Evolutionary conservation across 2,797 vertebrate genomes (phyloP).

Genomic region (Ptychobarbus kaznakovi): DNA sequence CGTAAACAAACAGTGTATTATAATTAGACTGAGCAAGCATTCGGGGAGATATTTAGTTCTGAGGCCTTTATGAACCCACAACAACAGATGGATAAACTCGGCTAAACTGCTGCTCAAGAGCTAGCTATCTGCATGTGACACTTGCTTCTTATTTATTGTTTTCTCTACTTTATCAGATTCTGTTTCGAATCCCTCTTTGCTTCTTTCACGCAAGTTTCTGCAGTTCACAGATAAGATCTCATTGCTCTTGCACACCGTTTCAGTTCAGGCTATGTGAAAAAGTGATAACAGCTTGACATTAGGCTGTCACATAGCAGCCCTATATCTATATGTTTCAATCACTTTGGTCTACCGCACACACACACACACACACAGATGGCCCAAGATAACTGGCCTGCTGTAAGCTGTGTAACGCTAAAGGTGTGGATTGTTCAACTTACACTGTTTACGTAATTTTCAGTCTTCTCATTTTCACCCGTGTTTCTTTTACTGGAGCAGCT

Average conservation of each 20-base stretch:
- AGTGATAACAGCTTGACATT: conserved; percentile 27
- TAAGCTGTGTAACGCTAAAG: background rate
- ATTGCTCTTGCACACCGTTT: conserved; percentile 24
- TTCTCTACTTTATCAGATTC: conserved; percentile 32
- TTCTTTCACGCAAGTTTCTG: conserved; percentile 37
- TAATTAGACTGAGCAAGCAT: background rate
- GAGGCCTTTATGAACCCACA: conserved; percentile 9
- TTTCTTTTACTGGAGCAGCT: background rate
- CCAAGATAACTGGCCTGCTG: conserved; percentile 21
- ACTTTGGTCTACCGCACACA: conserved; percentile 10
- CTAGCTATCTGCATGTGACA: conserved; percentile 12
- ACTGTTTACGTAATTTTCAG: background rate
- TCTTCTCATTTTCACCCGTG: background rate
- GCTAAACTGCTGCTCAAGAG: background rate
- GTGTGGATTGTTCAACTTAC: conserved; percentile 9
- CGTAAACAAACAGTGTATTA: conserved; percentile 10
- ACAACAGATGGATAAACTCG: background rate
- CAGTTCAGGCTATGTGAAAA: conserved; percentile 17
- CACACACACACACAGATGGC: conserved; percentile 25
- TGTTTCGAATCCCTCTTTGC: conserved; percentile 24
- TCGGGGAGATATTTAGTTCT: background rate
- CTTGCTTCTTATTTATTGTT: conserved; percentile 3
- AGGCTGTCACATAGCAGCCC: background rate
- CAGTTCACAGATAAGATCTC: conserved; percentile 43
- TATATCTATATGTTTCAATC: conserved; percentile 26